Evolutionary conservation across 2,113 vertebrate species (phyloP).

Genomic region (Aleadryas rufinucha): DNA sequence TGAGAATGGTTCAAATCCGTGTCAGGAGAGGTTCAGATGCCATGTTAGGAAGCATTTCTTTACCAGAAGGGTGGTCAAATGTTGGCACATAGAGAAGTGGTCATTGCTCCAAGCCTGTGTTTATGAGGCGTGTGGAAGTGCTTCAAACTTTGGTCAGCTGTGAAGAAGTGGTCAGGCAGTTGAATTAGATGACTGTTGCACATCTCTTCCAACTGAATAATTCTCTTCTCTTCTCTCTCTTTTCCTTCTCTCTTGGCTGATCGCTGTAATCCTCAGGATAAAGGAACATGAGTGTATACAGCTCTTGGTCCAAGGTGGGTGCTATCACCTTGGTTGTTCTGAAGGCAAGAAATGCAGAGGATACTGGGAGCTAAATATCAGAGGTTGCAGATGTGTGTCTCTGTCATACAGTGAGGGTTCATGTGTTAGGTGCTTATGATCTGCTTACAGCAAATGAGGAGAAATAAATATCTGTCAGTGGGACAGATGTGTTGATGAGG

Average conservation of each 20-base stretch:
- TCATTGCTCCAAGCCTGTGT: fast-evolving
- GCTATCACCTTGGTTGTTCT: background rate
- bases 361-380: background rate
- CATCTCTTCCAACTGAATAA: background rate
- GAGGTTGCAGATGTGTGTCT: background rate
- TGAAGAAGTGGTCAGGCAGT: background rate
- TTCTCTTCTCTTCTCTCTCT: too few relatives aligned
- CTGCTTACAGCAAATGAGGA: background rate
- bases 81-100: background rate
- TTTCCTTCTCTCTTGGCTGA: background rate
- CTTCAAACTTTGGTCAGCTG: background rate
- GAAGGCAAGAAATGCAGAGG: background rate
- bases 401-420: background rate
- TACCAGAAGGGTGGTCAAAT: background rate
- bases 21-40: background rate
- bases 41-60: background rate
- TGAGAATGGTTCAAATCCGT: background rate
- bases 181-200: background rate
- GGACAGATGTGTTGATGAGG: background rate
- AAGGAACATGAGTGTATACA: background rate
- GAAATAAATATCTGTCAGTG: background rate
- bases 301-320: background rate
- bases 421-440: background rate
- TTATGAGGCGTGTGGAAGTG: background rate
- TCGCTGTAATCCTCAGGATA: background rate